Percentiles rank a stretch among this genome's conserved stretches.
These are phyloP conservation scores for Agapornis roseicollis DNA, from an alignment of 2,113 vertebrate species.

Conservation along the genomic window DNA sequence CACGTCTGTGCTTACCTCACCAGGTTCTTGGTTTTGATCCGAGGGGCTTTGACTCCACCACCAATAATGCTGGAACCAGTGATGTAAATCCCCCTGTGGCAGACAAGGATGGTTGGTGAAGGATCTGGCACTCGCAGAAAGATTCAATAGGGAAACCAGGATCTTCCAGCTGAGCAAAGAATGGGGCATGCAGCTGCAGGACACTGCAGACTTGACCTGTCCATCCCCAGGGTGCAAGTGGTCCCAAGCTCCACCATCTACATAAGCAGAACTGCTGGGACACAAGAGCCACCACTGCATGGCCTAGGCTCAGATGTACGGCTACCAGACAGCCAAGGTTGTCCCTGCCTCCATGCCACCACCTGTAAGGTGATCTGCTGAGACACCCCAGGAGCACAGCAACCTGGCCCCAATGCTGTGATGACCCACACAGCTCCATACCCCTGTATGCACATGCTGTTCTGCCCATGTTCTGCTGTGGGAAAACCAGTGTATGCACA, in stretches of 20 bases:
- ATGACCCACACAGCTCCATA: not conserved
- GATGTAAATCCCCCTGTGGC: conserved; percentile 93
- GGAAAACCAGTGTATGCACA: not conserved
- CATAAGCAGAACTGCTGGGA: not conserved
- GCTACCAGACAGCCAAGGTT: not conserved
- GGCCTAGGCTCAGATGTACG: not conserved
- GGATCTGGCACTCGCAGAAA: not conserved
- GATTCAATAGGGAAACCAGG: not conserved
- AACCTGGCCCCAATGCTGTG: not conserved
- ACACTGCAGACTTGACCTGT: not conserved
- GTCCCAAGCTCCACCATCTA: not conserved
- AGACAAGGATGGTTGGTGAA: conserved; percentile 18
- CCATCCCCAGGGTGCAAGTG: not conserved
- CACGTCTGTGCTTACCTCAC: conserved; percentile 82
- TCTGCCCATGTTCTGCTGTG: not conserved
- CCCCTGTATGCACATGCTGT: accelerated
- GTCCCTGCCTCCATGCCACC: not conserved
- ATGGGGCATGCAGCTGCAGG: not conserved
- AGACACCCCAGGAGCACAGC: not conserved
- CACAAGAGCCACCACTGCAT: not conserved
- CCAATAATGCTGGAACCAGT: conserved; percentile 97
- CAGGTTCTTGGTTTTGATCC: conserved; percentile 98
- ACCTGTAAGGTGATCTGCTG: not conserved
- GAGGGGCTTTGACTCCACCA: conserved; percentile 95
- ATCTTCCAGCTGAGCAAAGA: not conserved